Evolutionary conservation across 2,888 invertebrate species (phyloP), one percentile per base, ranked within the genome.

Genomic region (Callyntrura guangdongensis): DNA sequence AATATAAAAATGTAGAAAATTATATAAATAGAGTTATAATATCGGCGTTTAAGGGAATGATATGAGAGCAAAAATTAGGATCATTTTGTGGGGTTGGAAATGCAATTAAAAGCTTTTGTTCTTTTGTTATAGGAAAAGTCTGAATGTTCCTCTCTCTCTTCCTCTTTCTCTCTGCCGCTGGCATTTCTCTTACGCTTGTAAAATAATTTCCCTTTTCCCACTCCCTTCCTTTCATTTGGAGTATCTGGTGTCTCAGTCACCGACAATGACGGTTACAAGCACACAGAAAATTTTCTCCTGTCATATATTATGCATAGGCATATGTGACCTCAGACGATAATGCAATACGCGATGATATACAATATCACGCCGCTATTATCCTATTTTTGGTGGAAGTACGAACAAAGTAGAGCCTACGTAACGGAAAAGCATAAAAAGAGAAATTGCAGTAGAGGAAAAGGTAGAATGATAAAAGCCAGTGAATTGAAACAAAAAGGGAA

Each of bases 21-120:
- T 9, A 14, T 67, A n/a, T 27, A 67, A 14, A 64, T 64, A 64
- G 2, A 17, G 17, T 61, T 61, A 61, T 22, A 61, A 22, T 61
- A 67, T 27, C 27, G 27, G 27, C 25, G 27, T 67, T 11, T 67
- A 67, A 27, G 27, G 27, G 67, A 47, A 86, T 86, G 49, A 56
- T 59, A 79, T 82, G 36, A 82, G 82, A 69, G 22, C 82, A 53
- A 83, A 89, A 89, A 89, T 89, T 89, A 83, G 89, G 83, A 72
- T 81, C 83, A 89, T 83, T 36, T 89, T 89, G 61, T 74, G 61
- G 64, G 47, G 72, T 74, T 83, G 82, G 59, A 87, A 89, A 89
- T 89, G 84, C 89, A 89, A 89, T 89, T 89, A 89, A 84, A 77
- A 53, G 84, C 89, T 84, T 89, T 84, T 89, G 89, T 89, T 89